phyloP scores from a whole-genome alignment of 1,140 invertebrate species.

The Cotesia glomerata region DNA sequence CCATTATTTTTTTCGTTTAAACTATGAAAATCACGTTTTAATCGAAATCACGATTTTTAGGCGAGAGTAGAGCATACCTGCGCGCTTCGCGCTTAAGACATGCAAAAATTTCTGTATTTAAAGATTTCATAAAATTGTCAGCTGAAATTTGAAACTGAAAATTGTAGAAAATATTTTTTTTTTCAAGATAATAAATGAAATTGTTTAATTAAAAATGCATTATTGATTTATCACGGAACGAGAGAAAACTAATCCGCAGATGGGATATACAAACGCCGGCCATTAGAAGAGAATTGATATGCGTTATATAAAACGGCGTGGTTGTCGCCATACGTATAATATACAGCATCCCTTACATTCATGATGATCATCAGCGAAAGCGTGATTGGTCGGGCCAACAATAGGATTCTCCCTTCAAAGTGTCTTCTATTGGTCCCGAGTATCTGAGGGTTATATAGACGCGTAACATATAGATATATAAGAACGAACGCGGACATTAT shows the following conservation, averaged over 20 bases:
- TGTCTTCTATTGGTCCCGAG: constrained; percentile 8
- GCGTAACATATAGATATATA: constrained; percentile 13
- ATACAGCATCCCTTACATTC: constrained; percentile 12
- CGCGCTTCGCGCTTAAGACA: no score
- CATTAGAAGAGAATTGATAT: constrained; percentile 21
- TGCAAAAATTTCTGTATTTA: no score
- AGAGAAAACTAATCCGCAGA: background rate
- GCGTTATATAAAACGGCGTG: constrained; percentile 1
- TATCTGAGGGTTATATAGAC: background rate
- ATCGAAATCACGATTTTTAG: no score
- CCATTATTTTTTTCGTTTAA: no score
- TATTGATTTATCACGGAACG: constrained; percentile 20
- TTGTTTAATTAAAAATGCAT: background rate
- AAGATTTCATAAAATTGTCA: no score
- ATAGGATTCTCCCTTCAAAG: constrained; percentile 17
- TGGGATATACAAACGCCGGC: background rate
- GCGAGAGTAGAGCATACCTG: no score
- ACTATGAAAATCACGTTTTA: no score
- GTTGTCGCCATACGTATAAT: no score
- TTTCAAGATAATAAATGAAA: no score
- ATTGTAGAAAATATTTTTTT: no score
- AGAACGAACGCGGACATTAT: constrained; percentile 43
- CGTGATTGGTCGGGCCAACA: constrained; percentile 15
- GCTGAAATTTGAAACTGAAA: no score
- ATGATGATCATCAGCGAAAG: constrained; percentile 11